These are phyloP conservation scores for Eretmochelys imbricata DNA, from an alignment of 2,113 vertebrate genomes.

Conservation along the genomic window DNA sequence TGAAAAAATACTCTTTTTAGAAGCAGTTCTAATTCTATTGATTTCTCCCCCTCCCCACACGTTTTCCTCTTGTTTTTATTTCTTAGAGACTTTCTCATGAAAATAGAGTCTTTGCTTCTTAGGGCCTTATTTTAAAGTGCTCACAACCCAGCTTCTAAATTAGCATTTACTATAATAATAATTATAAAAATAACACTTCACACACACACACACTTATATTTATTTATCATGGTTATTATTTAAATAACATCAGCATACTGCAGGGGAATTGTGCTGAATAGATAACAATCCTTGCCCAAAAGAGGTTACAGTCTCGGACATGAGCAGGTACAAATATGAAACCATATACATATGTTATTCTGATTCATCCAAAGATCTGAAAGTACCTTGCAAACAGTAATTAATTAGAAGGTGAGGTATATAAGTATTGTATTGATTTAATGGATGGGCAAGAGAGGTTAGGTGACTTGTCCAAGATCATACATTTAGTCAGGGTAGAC, in stretches of 20 bases:
- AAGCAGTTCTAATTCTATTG: conserved; percentile 19
- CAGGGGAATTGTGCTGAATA: conserved; percentile 58
- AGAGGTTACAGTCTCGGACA: conserved; percentile 63
- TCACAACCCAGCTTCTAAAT: conserved; percentile 60
- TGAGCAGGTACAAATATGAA: conserved; percentile 59
- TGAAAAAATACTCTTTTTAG: not conserved
- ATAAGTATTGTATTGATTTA: conserved; percentile 73
- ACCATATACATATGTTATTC: conserved; percentile 46
- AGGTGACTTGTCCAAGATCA: conserved; percentile 75
- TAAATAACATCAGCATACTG: conserved; percentile 69
- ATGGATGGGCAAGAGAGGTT: conserved; percentile 70
- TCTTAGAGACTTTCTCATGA: conserved; percentile 23
- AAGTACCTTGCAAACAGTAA: conserved; percentile 74
- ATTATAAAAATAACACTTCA: conserved; percentile 68
- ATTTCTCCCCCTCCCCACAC: not conserved
- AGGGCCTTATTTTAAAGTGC: conserved; percentile 68
- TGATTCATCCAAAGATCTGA: conserved; percentile 72
- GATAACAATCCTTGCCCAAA: conserved; percentile 72
- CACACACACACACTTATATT: not conserved
- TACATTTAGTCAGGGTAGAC: conserved; percentile 68
- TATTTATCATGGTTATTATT: conserved; percentile 59
- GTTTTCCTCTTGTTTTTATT: conserved; percentile 36
- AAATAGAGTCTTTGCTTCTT: conserved; percentile 59
- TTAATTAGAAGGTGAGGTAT: conserved; percentile 70
- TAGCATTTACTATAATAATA: conserved; percentile 48